Base-by-base conservation (phyloP, 2,888 invertebrate genomes). In the Melipona bicolor region DNA sequence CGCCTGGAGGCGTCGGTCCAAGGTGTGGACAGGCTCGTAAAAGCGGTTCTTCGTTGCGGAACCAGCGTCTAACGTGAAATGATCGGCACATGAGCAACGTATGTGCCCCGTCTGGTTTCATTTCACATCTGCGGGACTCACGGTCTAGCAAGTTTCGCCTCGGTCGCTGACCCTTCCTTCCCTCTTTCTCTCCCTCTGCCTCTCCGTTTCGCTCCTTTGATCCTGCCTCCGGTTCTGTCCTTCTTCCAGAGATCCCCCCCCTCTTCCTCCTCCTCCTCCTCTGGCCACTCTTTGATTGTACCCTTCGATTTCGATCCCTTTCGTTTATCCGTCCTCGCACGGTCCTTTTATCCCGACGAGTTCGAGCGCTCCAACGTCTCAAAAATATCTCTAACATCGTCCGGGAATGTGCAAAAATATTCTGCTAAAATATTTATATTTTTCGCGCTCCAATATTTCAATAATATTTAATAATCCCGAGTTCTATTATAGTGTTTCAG, bases 121-220 rank as follows among this genome's bases (percentile, higher is more conserved):
- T 90, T 90, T 90, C 87, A 85, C 89, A 87, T 90, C 88, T 88
- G 83, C 87, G 87, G 90, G 90, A 88, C 92, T 93, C 91, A 93
- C 91, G 93, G 91, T 93, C 93, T 93, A 92, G 91, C 92, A 91
- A 92, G 92, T 92, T 92, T 92, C 86, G 91, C 90, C 83, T 90
- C 92, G 92, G 93, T 93, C 93, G 87, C 89, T 92, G 93, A 91
- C 92, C 92, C 86, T 85, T 89, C 83, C 78, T 74, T 89, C 81
- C 87, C 81, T 91, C 89, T 65, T 36, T 84, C 79, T 76, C 73
- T 76, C 77, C 71, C 32, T 43, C 43, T 49, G 59, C 61, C 71
- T 72, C 54, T 73, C 70, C 61, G 74, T 83, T 69, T 81, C 80
- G 61, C 72, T 85, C 82, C 80, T 79, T 85, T 81, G 69, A 80